These are phyloP conservation scores for Tyrannus savana DNA, from an alignment of 2,113 vertebrate genomes.

Conservation along the genomic window DNA sequence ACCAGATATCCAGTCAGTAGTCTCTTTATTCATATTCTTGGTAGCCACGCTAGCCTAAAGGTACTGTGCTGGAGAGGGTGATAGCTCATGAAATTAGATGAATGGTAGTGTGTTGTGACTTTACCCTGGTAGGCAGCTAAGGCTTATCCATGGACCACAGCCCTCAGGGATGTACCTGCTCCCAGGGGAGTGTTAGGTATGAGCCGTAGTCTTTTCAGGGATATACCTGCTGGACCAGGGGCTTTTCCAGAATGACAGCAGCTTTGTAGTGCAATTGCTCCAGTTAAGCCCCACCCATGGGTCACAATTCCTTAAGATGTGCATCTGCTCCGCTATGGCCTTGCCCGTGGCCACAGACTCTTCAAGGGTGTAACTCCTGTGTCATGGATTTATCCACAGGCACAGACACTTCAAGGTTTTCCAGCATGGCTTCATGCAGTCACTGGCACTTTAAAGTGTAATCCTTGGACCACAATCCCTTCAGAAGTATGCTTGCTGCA, in stretches of 20 bases:
- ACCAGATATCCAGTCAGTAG: neutral
- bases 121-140: neutral
- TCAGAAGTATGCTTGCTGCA: neutral
- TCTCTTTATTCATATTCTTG: neutral
- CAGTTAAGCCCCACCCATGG: accelerated
- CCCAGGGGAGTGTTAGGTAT: neutral
- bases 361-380: neutral
- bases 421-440: neutral
- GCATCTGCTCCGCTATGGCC: accelerated
- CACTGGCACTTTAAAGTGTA: neutral
- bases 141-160: neutral
- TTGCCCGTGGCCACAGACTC: neutral
- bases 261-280: neutral
- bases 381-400: neutral
- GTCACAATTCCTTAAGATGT: neutral
- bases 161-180: neutral
- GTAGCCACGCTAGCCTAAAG: neutral
- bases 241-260: neutral
- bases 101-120: accelerated
- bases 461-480: neutral
- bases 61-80: neutral
- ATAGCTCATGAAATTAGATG: neutral
- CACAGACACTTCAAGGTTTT: neutral
- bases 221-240: accelerated
- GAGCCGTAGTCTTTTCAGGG: accelerated